phyloP scores from a whole-genome alignment of 2,797 vertebrate species.

The Hemibagrus guttatus region DNA sequence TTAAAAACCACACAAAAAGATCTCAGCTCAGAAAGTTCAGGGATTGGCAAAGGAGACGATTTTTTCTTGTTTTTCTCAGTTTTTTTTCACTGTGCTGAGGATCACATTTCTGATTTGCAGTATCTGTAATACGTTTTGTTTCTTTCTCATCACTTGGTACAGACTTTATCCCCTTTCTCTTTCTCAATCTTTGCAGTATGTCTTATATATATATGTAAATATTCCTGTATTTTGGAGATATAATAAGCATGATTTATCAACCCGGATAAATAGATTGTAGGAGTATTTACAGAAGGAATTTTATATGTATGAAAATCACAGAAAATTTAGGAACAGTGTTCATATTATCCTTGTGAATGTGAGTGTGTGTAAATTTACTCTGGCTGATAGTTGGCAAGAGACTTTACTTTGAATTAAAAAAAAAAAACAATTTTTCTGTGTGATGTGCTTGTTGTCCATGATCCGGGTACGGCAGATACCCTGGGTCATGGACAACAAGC shows the following conservation, averaged over 20 bases:
- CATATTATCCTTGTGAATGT: background rate
- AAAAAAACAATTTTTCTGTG: background rate
- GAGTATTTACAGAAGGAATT: background rate
- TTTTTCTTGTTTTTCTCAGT: background rate
- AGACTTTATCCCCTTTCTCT: background rate
- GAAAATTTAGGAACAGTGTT: background rate
- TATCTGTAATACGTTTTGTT: background rate
- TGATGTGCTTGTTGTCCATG: background rate
- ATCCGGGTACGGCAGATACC: background rate
- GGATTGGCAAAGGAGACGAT: background rate
- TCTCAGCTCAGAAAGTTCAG: background rate
- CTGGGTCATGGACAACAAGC: too few species aligned
- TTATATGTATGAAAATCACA: background rate
- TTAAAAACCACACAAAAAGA: background rate
- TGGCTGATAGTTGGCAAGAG: background rate
- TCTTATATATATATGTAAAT: background rate
- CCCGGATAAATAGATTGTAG: background rate
- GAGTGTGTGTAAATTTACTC: background rate
- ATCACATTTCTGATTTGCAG: background rate
- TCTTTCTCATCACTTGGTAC: background rate
- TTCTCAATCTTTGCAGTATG: background rate
- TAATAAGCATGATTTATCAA: background rate
- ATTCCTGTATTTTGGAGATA: background rate
- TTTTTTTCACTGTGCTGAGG: background rate
- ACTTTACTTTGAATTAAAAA: background rate